Base-by-base conservation (phyloP, 1,140 invertebrate species). In the Nebria ingens region DNA sequence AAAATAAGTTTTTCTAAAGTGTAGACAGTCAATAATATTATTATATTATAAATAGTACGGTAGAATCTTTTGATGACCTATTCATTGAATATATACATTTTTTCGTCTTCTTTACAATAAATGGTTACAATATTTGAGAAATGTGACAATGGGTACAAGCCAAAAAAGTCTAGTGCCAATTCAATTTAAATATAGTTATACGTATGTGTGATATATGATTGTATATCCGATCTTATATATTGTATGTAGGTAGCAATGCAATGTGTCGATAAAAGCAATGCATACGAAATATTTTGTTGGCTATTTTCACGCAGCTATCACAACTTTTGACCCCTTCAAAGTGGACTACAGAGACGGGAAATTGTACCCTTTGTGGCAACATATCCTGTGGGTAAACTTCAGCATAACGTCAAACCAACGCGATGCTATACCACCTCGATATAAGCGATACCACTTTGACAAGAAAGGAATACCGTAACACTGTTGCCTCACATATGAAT, bases 281-380 rank as follows among this genome's bases (percentile, higher is more conserved):
- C 40, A 45, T 45, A 45, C 40, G 40, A 45, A 45, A 45, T 45
- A 45, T 45, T 17, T 9, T 45, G 17, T n/a, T 17, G 40, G 40
- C 40, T 45, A 45, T 45, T 45, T 45, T 45, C 40, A 45, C n/a
- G n/a, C 40, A 45, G 40, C 40, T 45, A 45, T 45, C 40, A 45
- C 40, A 45, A 45, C 40, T 45, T 45, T 45, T 45, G 40, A 45
- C 40, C 40, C n/a, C 15, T 17, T 45, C 40, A 45, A 45, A 45
- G 40, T 45, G 40, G 40, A 45, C 40, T 45, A 45, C 15, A 17
- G 40, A 45, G 40, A 45, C 40, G 17, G 40, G 40, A 45, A 45
- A 45, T 45, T 45, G 40, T 45, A 17, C 40, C 40, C 40, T 45
- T 45, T 45, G 40, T 45, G 40, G 40, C 3, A 3, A 17, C 3